Conservation (phyloP, 64 coral and sea anemone species). For the Hydrozoanthus tunicans region DNA sequence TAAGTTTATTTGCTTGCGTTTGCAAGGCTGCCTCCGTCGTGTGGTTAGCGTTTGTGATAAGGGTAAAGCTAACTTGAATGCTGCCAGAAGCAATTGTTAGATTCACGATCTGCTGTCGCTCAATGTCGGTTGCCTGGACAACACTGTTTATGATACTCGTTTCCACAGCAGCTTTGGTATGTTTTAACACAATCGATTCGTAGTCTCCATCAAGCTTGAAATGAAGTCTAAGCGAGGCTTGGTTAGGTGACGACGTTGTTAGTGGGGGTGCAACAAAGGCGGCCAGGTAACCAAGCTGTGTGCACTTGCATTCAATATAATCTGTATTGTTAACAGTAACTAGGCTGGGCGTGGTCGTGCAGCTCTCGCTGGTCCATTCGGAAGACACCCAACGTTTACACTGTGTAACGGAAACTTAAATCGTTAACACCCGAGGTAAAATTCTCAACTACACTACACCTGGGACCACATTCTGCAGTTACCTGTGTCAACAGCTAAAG, state of each 20-base stretch:
- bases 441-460: too few relatives aligned
- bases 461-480: too few relatives aligned
- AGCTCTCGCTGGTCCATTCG: background rate
- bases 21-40: background rate
- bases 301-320: slow-evolving; percentile 47
- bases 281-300: slow-evolving; percentile 17
- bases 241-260: background rate
- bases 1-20: background rate
- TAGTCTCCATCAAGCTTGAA: slow-evolving; percentile 13
- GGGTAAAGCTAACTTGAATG: slow-evolving; percentile 40
- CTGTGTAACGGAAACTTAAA: background rate
- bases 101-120: background rate
- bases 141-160: background rate
- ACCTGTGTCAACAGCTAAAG: too few relatives aligned
- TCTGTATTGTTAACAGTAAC: slow-evolving; percentile 15
- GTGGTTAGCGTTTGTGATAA: background rate
- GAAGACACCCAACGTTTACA: slow-evolving; percentile 32
- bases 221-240: background rate
- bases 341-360: slow-evolving; percentile 16
- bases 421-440: background rate
- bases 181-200: background rate
- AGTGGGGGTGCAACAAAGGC: slow-evolving; percentile 6
- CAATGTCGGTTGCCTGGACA: background rate
- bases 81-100: slow-evolving; percentile 14
- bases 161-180: background rate